Evolutionary conservation across 2,113 vertebrate genomes (phyloP), one percentile per base, ranked within the genome.

Genomic region (Pachycephala philippinensis): DNA sequence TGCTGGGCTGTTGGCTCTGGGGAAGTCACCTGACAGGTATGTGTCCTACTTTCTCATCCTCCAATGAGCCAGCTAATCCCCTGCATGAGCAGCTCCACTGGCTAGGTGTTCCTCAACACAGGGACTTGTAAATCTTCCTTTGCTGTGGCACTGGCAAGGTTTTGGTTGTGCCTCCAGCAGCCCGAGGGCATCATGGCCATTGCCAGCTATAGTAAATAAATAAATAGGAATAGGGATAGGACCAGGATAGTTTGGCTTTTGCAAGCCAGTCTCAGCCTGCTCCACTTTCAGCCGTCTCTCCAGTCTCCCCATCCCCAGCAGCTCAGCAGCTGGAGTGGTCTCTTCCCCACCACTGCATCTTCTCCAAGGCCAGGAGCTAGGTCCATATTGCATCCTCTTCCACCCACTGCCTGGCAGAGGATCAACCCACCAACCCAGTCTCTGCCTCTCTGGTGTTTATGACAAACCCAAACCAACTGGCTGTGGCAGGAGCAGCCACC

Each of bases 81-180:
- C 39, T 15, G 13, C 1, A 0, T 3, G 20, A 80, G 59, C 64
- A 44, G 57, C 53, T 82, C 33, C 19, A 23, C 18, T 17, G 33
- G 28, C 35, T 72, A 2, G 1, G 5, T 13, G 42, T 19, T 42
- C 6, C 39, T 19, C 44, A 37, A 6, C 0, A 0, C 54, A 9
- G 26, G 44, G 22, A 45, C 30, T 20, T 64, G 26, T 5, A 56
- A 68, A 72, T 31, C 59, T 11, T 28, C 47, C 37, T 50, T 39
- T 53, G 47, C 52, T 59, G 40, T 23, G 64, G 50, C 53, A 42
- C 31, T 4, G 30, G 49, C 35, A 53, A 75, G 39, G 47, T 68
- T 72, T 60, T 3, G 7, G 56, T 45, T 10, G 4, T 60, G 31
- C 45, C 28, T 64, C 21, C 45, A 33, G n/a, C 54, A 86, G 63